These are phyloP conservation scores for Aricia agestis DNA, from an alignment of 1,140 invertebrate species.

Conservation along the genomic window DNA sequence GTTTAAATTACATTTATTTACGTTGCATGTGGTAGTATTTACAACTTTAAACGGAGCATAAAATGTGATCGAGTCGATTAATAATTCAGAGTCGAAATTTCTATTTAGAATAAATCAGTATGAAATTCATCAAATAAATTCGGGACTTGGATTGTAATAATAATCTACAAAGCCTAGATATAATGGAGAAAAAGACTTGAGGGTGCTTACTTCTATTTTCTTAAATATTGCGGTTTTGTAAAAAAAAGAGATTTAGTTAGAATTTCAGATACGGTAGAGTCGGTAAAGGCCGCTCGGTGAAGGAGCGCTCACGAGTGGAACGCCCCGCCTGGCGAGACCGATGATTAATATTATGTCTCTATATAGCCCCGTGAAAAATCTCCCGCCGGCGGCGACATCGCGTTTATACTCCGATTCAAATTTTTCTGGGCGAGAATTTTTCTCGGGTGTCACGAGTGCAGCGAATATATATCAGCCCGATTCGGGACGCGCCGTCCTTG, in stretches of 20 bases:
- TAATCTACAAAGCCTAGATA: too few species aligned
- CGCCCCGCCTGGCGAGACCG: neutral
- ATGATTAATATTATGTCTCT: slow-evolving; percentile 49
- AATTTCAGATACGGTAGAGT: neutral
- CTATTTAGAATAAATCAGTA: too few species aligned
- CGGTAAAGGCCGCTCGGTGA: neutral
- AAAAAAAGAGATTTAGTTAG: neutral
- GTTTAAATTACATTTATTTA: slow-evolving; percentile 27
- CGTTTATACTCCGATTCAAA: slow-evolving; percentile 59
- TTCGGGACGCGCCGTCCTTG: slow-evolving; percentile 65
- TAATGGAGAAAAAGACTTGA: too few species aligned
- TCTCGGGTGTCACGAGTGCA: slow-evolving; percentile 64
- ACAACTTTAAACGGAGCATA: neutral
- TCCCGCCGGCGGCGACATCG: slow-evolving; percentile 51
- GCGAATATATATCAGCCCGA: slow-evolving; percentile 58
- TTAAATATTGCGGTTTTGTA: too few species aligned
- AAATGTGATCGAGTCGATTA: neutral
- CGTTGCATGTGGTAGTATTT: slow-evolving; percentile 1
- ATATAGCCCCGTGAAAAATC: slow-evolving; percentile 63
- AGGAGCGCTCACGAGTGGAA: neutral
- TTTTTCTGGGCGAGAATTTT: slow-evolving; percentile 65
- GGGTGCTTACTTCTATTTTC: too few species aligned
- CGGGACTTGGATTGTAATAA: too few species aligned
- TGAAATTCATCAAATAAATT: too few species aligned
- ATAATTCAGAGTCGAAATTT: neutral